These are phyloP conservation scores for Deilephila elpenor DNA, from an alignment of 2,888 invertebrate genomes.

Conservation along the genomic window DNA sequence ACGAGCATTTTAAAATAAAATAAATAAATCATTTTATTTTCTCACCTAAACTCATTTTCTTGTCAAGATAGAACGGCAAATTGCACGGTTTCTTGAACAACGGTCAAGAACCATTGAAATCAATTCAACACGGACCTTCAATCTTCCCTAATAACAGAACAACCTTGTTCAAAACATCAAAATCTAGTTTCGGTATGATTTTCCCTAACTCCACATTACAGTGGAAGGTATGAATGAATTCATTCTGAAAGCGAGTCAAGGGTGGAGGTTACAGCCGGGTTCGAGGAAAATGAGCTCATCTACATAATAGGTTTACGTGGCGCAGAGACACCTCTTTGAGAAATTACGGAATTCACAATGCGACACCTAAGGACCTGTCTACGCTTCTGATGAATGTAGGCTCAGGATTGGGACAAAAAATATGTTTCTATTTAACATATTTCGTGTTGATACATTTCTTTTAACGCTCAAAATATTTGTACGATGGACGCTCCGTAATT, in stretches of 20 bases:
- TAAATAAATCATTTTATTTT: too few species aligned
- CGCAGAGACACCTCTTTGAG: constrained; percentile 25
- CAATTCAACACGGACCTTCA: too few species aligned
- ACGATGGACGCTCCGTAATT: too few species aligned
- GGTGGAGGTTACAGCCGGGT: constrained; percentile 16
- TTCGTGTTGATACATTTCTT: too few species aligned
- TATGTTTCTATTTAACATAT: background rate
- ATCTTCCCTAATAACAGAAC: background rate
- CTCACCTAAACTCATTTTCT: too few species aligned
- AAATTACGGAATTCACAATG: constrained; percentile 24
- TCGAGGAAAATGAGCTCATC: constrained; percentile 25
- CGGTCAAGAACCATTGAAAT: too few species aligned
- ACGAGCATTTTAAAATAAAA: too few species aligned
- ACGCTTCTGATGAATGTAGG: background rate
- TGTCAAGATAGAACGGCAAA: too few species aligned
- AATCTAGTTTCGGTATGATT: background rate
- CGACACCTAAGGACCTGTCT: background rate
- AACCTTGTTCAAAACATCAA: constrained; percentile 4
- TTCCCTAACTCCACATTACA: constrained; percentile 2
- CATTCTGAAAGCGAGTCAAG: constrained; percentile 22
- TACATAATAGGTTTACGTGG: constrained; percentile 30
- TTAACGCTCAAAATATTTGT: too few species aligned
- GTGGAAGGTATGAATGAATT: constrained; percentile 20
- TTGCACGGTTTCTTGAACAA: too few species aligned
- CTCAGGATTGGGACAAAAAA: background rate